Conservation (phyloP, 2,797 vertebrate genomes). For the Rhodeus uyekii region DNA sequence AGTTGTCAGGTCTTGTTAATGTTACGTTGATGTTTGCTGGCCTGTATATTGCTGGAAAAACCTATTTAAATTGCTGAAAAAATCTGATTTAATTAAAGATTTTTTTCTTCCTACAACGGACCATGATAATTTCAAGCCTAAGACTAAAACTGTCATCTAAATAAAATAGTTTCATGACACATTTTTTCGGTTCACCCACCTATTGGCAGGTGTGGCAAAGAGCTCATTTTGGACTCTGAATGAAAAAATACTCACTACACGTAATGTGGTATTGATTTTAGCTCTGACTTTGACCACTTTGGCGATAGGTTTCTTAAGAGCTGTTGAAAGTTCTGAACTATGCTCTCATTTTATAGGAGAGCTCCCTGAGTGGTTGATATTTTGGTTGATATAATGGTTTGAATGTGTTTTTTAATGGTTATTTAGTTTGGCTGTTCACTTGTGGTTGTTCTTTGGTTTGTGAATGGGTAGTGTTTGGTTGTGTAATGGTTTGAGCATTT, state of each 20-base stretch:
- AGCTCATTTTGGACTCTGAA: neutral
- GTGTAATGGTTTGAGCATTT: slow-evolving; percentile 41
- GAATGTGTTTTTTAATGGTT: slow-evolving; percentile 13
- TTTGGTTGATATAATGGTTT: slow-evolving; percentile 26
- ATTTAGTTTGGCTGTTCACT: slow-evolving; percentile 34
- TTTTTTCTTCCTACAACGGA: no score
- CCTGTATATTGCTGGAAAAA: no score
- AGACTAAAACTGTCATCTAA: neutral
- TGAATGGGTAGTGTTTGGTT: slow-evolving; percentile 53
- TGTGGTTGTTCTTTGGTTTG: slow-evolving; percentile 49
- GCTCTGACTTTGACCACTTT: slow-evolving; percentile 1
- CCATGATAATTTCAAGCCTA: neutral
- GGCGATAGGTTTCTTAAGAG: slow-evolving; percentile 7
- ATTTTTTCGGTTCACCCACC: neutral
- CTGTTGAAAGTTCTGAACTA: neutral
- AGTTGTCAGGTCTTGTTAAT: no score
- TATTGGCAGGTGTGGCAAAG: neutral
- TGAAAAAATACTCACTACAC: neutral
- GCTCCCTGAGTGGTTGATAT: neutral
- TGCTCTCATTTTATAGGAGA: slow-evolving; percentile 11
- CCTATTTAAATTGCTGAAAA: no score
- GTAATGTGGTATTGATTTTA: slow-evolving; percentile 5
- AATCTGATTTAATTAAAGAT: no score
- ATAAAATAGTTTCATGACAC: neutral
- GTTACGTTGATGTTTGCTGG: no score